These are phyloP conservation scores for Elysia crispata DNA, from an alignment of 2,888 invertebrate genomes.

Conservation along the genomic window DNA sequence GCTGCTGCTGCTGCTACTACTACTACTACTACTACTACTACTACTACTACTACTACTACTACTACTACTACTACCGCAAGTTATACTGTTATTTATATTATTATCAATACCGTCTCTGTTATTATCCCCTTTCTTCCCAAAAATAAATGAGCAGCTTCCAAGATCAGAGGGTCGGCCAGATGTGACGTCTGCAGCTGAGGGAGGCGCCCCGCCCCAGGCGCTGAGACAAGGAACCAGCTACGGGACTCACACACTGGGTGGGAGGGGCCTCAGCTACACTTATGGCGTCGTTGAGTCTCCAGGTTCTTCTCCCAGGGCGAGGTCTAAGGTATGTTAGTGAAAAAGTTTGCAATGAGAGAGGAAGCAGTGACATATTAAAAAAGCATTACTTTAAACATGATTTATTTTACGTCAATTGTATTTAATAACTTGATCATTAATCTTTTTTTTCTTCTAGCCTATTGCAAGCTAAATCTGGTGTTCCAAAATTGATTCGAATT, in stretches of 20 bases:
- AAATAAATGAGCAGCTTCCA: not conserved
- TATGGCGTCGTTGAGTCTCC: not conserved
- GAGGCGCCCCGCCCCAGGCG: conserved; percentile 40
- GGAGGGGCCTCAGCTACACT: conserved; percentile 55
- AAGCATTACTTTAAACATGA: no score
- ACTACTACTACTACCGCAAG: not conserved
- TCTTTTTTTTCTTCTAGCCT: no score
- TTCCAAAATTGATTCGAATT: no score
- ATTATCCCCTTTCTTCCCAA: not conserved
- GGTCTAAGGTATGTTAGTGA: not conserved
- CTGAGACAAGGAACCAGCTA: conserved; percentile 38
- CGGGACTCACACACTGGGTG: conserved; percentile 55
- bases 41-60: no score
- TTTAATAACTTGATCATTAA: no score
- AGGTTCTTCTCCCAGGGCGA: not conserved
- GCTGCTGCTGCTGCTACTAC: no score
- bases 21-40: no score
- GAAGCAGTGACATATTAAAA: no score
- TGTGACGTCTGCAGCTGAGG: conserved; percentile 38
- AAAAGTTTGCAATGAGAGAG: no score
- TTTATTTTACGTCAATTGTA: no score
- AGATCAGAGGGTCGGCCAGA: conserved; percentile 42
- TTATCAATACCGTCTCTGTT: not conserved
- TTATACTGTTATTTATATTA: not conserved
- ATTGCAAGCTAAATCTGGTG: no score